phyloP scores from a whole-genome alignment of 2,113 vertebrate genomes.

The Malurus alboscapulatus region DNA sequence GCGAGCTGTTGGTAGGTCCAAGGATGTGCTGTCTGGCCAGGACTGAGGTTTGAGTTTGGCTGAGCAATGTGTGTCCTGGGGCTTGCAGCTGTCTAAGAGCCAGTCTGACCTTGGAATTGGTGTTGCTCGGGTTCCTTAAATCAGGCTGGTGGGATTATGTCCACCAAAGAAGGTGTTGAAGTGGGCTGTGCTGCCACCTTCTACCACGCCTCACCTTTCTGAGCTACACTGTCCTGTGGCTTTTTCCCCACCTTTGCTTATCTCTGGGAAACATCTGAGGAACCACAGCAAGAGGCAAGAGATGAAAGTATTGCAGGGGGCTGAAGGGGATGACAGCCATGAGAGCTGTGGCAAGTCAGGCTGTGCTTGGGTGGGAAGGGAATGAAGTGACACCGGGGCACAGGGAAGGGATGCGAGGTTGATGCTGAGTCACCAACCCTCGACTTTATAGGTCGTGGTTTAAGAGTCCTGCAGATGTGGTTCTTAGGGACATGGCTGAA shows the following conservation, averaged over 20 bases:
- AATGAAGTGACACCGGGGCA: background rate
- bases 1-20: background rate
- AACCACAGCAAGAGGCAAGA: background rate
- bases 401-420: fast-evolving
- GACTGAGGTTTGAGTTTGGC: background rate
- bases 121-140: background rate
- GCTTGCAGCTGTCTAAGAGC: background rate
- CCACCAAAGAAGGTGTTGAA: background rate
- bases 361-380: background rate
- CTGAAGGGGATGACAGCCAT: background rate
- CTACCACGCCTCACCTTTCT: background rate
- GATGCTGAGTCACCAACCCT: fast-evolving
- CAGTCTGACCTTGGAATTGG: background rate
- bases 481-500: background rate
- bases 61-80: background rate
- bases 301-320: background rate
- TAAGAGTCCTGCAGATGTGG: background rate
- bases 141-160: background rate
- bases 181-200: background rate
- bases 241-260: background rate
- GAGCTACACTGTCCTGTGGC: background rate
- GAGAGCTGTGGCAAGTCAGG: background rate
- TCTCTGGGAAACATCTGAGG: background rate
- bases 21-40: background rate
- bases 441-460: background rate